Percentiles rank a stretch among this genome's conserved stretches.
These are phyloP conservation scores for Oreochromis aureus DNA, from an alignment of 2,113 vertebrate species.

Conservation along the genomic window DNA sequence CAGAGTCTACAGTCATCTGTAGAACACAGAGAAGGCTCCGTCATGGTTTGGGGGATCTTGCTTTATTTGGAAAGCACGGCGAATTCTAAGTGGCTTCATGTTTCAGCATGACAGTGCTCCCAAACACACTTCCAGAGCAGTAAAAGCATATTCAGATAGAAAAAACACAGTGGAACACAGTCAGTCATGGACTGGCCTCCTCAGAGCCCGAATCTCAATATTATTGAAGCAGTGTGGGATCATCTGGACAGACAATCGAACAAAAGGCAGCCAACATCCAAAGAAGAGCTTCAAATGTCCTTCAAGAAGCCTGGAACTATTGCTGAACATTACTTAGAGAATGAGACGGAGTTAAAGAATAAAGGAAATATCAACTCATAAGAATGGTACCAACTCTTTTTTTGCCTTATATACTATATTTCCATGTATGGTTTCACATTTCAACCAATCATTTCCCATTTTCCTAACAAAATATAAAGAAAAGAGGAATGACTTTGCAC, in stretches of 20 bases:
- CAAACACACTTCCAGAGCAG: background rate
- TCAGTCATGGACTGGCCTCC: background rate
- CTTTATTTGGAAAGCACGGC: background rate
- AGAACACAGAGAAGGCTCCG: background rate
- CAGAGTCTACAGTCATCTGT: background rate
- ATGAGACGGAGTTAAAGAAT: background rate
- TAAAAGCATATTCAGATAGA: background rate
- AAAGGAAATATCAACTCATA: background rate
- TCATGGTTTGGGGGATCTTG: background rate
- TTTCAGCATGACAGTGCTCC: background rate
- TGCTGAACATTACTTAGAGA: background rate
- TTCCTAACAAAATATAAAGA: background rate
- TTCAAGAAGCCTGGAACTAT: background rate
- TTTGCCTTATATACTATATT: background rate
- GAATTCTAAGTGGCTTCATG: background rate
- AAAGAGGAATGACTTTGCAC: background rate
- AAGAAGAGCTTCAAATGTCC: background rate
- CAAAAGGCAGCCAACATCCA: background rate
- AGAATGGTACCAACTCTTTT: background rate
- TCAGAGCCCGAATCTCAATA: background rate
- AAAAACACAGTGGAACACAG: background rate
- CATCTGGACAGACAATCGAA: background rate
- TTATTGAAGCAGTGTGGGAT: background rate
- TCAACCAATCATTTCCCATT: background rate
- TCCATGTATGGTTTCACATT: background rate